These are phyloP conservation scores for Eulacestoma nigropectus DNA, from an alignment of 2,113 vertebrate species.

Conservation along the genomic window DNA sequence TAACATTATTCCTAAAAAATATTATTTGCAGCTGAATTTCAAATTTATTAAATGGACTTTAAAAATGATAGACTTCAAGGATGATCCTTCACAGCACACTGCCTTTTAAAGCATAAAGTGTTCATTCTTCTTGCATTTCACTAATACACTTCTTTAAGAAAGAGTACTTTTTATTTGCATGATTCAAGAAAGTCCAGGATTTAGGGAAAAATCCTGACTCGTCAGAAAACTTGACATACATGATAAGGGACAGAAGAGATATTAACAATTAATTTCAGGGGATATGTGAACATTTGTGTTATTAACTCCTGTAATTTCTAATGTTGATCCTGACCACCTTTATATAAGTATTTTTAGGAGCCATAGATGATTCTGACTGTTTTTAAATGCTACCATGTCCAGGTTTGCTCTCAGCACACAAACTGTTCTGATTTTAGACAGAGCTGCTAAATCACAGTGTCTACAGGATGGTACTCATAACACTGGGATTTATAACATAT, in stretches of 20 bases:
- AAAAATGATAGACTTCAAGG: not conserved
- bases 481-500: not conserved
- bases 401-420: not conserved
- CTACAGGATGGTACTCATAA: not conserved
- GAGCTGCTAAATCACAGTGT: not conserved
- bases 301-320: not conserved
- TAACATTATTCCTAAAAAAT: not conserved
- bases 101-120: not conserved
- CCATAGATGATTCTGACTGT: not conserved
- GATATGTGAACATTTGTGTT: not conserved
- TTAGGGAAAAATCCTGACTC: fast-evolving
- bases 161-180: not conserved
- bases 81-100: not conserved
- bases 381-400: not conserved
- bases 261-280: not conserved
- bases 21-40: not conserved
- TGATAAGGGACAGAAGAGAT: not conserved
- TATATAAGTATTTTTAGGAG: not conserved
- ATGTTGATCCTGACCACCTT: not conserved
- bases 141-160: not conserved
- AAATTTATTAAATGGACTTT: not conserved
- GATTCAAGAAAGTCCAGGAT: not conserved
- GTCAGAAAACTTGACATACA: not conserved
- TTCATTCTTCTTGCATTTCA: not conserved
- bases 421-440: not conserved